These are phyloP conservation scores for Tortricodes alternella DNA, from an alignment of 2,888 invertebrate species.

Conservation along the genomic window DNA sequence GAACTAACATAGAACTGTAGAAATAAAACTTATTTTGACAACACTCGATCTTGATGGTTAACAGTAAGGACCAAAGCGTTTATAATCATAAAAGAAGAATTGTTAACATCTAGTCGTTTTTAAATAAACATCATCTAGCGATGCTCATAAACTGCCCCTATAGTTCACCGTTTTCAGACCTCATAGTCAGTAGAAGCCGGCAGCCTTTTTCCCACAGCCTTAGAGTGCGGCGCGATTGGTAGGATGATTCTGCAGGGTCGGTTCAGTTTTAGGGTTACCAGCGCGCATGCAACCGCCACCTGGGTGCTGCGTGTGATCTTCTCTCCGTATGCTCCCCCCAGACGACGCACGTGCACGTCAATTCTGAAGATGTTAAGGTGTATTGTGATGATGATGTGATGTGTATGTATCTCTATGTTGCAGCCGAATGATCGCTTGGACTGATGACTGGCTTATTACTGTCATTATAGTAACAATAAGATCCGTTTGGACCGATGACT, in stretches of 20 bases:
- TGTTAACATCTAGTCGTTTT: not conserved
- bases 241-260: slow-evolving; percentile 85
- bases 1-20: too few species aligned
- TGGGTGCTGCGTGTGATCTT: slow-evolving; percentile 85
- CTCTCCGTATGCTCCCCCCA: slow-evolving; percentile 84
- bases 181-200: slow-evolving; percentile 77
- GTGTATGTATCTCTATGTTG: not conserved
- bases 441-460: too few species aligned
- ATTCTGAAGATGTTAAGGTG: not conserved
- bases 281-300: slow-evolving; percentile 84
- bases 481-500: too few species aligned
- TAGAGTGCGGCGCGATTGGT: slow-evolving; percentile 85
- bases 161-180: slow-evolving; percentile 39
- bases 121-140: not conserved
- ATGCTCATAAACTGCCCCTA: too few species aligned
- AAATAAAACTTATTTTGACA: too few species aligned
- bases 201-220: slow-evolving; percentile 80
- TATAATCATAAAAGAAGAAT: too few species aligned
- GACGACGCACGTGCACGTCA: slow-evolving; percentile 40
- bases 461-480: too few species aligned
- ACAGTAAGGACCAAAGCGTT: too few species aligned
- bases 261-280: slow-evolving; percentile 84
- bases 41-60: too few species aligned
- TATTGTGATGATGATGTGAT: not conserved
- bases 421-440: too few species aligned